phyloP scores from a whole-genome alignment of 2,113 vertebrate species.

The zebrafish (Danio rerio) region GRCz12tu NC_133191.1:46817001-46817500 shows the following conservation, averaged over 20 bases:
- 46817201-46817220: not conserved
- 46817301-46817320: no score
- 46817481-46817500: no score
- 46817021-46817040: slow-evolving; percentile 33
- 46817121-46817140: slow-evolving; percentile 9
- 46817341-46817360: no score
- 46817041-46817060: slow-evolving; percentile 65
- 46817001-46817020: slow-evolving; percentile 49
- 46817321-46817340: no score
- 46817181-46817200: not conserved
- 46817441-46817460: no score
- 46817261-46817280: no score
- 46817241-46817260: not conserved
- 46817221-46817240: not conserved
- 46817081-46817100: slow-evolving; percentile 37
- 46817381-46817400: no score
- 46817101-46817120: slow-evolving; percentile 31
- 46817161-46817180: not conserved
- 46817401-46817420: no score
- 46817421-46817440: no score
- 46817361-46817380: no score
- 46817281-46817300: no score
- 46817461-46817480: no score
- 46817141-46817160: not conserved
- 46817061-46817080: slow-evolving; percentile 64